Conservation (phyloP, 2,797 vertebrate genomes). For the Eospalax fontanierii region DNA sequence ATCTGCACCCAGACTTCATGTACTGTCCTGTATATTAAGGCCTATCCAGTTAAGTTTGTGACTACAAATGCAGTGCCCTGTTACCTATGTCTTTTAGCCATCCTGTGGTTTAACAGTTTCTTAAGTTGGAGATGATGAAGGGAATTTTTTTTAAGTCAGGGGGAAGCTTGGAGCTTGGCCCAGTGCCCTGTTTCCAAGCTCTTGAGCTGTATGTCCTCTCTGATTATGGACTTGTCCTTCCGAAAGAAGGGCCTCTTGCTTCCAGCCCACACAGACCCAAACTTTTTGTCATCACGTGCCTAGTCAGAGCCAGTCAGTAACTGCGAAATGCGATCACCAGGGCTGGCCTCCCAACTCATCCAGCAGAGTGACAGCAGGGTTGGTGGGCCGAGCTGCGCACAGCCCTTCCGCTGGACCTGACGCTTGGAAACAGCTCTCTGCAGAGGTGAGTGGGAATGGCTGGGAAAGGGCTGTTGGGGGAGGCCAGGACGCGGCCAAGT, state of each 20-base stretch:
- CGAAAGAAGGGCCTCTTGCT: not conserved
- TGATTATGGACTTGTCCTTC: not conserved
- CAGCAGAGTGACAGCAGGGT: not conserved
- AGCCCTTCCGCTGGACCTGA: not conserved
- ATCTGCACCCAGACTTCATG: no score
- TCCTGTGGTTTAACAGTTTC: no score
- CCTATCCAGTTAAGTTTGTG: no score
- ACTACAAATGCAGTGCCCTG: no score
- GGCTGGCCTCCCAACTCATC: slow-evolving; percentile 12
- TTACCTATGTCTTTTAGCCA: no score
- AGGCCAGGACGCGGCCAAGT: not conserved
- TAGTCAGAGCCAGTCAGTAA: slow-evolving; percentile 63
- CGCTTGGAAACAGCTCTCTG: not conserved
- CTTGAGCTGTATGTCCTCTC: not conserved
- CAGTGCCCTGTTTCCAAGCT: not conserved
- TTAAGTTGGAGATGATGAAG: no score
- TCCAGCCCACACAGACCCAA: not conserved
- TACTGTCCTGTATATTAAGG: no score
- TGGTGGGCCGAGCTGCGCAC: not conserved
- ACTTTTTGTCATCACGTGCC: slow-evolving; percentile 74
- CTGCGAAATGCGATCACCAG: not conserved
- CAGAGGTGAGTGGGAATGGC: slow-evolving; percentile 59
- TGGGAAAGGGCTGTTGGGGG: not conserved
- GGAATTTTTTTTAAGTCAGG: no score
- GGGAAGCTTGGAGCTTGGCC: not conserved